Percentiles rank a stretch among this genome's conserved stretches.
Conservation (phyloP, 2,797 vertebrate species). For the Trematomus bernacchii region DNA sequence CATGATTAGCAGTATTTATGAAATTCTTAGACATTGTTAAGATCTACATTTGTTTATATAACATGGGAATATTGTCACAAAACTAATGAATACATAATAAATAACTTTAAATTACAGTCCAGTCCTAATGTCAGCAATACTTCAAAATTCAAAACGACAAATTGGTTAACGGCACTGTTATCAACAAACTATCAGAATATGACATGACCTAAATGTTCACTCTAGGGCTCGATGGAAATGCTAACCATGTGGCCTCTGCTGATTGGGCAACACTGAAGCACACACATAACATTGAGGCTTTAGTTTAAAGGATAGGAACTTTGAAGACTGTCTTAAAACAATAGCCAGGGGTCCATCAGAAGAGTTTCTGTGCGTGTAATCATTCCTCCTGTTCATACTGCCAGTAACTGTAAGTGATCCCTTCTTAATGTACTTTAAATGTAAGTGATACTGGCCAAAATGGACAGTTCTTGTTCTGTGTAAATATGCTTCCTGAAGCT, state of each 20-base stretch:
- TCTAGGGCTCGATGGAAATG: background rate
- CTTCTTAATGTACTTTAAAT: background rate
- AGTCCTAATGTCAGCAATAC: background rate
- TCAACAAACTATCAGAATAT: background rate
- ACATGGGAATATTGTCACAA: background rate
- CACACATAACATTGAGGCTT: conserved; percentile 8
- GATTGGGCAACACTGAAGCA: conserved; percentile 6
- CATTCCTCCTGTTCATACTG: background rate
- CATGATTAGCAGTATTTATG: background rate
- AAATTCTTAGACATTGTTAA: background rate
- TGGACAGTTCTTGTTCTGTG: background rate
- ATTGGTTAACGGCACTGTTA: background rate
- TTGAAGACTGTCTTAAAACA: background rate
- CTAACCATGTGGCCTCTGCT: background rate
- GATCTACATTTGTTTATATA: too few relatives aligned
- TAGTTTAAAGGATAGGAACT: too few relatives aligned
- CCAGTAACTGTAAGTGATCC: background rate
- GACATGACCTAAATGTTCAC: background rate
- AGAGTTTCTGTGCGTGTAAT: background rate
- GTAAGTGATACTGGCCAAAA: background rate
- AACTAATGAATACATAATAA: background rate
- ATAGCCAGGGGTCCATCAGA: background rate
- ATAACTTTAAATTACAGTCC: background rate
- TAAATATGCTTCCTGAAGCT: background rate
- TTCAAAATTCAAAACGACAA: background rate